Evolutionary conservation across 2,113 vertebrate genomes (phyloP).

Genomic region (Nycticebus coucang): DNA sequence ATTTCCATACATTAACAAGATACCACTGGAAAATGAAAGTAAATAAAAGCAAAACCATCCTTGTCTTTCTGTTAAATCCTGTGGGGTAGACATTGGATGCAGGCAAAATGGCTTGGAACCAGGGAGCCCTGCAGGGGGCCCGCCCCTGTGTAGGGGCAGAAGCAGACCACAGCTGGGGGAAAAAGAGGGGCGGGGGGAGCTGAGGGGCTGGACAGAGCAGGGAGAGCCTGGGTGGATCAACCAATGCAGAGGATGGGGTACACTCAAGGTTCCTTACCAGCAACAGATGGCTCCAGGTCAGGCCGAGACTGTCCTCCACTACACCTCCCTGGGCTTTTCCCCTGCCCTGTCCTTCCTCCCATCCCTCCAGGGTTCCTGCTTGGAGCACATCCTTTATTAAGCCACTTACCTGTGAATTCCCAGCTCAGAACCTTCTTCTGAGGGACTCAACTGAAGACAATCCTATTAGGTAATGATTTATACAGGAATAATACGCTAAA

Average conservation of each 20-base stretch:
- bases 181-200: not conserved
- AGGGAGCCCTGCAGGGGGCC: not conserved
- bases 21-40: not conserved
- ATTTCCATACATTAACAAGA: not conserved
- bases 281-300: rapidly evolving
- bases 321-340: not conserved
- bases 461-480: not conserved
- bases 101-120: not conserved
- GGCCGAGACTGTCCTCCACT: not conserved
- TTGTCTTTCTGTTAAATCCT: not conserved
- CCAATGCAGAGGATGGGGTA: rapidly evolving
- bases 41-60: not conserved
- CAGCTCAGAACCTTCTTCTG: not conserved
- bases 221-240: not conserved
- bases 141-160: not conserved
- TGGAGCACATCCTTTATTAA: not conserved
- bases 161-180: rapidly evolving
- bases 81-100: not conserved
- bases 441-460: not conserved
- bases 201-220: not conserved
- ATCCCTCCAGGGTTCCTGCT: not conserved
- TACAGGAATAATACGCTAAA: not conserved
- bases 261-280: rapidly evolving
- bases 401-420: not conserved
- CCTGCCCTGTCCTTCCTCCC: rapidly evolving